These are phyloP conservation scores for Grapholita molesta DNA, from an alignment of 1,140 invertebrate species.

Conservation along the genomic window DNA sequence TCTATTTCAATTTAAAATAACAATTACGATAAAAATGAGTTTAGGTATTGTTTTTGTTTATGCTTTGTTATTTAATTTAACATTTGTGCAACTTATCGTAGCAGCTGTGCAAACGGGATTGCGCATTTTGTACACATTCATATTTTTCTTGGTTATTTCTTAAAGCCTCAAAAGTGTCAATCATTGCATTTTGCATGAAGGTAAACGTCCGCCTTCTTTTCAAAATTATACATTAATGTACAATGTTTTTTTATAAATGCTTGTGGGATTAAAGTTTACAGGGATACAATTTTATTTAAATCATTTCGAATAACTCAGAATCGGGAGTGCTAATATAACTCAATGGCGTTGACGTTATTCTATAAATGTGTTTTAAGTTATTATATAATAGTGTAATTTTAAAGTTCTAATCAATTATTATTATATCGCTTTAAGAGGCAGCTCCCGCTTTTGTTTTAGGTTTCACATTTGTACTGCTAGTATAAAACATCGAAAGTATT, in stretches of 20 bases:
- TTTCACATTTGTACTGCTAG: too few relatives aligned
- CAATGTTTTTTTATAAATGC: not conserved
- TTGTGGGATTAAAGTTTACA: not conserved
- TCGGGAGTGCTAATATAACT: too few relatives aligned
- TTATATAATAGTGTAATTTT: too few relatives aligned
- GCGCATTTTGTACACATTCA: not conserved
- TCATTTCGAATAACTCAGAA: too few relatives aligned
- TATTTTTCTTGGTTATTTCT: not conserved
- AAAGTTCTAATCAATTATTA: too few relatives aligned
- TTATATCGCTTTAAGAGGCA: too few relatives aligned
- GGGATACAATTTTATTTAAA: not conserved
- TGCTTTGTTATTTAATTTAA: not conserved
- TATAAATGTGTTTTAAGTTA: too few relatives aligned
- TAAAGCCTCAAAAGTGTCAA: slow-evolving; percentile 52
- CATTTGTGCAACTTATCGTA: not conserved
- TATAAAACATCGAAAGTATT: too few relatives aligned
- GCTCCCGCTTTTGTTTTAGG: too few relatives aligned
- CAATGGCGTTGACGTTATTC: not conserved
- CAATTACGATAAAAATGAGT: too few relatives aligned
- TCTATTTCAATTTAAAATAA: too few relatives aligned
- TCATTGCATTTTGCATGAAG: slow-evolving; percentile 45
- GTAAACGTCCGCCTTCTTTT: slow-evolving; percentile 50
- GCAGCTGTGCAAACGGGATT: not conserved
- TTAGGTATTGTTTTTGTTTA: not conserved
- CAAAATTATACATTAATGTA: slow-evolving; percentile 23